Conservation (phyloP, 2,888 invertebrate species). For the Panzeria rudis region DNA sequence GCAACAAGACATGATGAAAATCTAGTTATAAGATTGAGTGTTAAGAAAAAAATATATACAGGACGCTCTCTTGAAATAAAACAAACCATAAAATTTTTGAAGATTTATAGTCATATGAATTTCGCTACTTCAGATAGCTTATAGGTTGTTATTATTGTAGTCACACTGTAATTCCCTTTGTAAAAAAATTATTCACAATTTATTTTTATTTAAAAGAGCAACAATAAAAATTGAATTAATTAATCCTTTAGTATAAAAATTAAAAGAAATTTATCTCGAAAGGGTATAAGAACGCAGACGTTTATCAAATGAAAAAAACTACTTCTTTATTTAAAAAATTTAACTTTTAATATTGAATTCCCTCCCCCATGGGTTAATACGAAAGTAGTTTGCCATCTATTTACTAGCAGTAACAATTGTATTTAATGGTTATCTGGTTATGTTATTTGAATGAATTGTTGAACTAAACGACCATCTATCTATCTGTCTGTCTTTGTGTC, state of each 20-base stretch:
- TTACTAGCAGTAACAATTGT: conserved; percentile 49
- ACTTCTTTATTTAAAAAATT: background rate
- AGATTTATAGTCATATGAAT: background rate
- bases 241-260: conserved; percentile 15
- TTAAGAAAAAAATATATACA: background rate
- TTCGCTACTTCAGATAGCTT: background rate
- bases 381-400: conserved; percentile 12
- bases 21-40: conserved; percentile 35
- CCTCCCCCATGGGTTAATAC: conserved; percentile 25
- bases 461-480: conserved; percentile 16
- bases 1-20: conserved; percentile 58
- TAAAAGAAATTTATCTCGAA: no score
- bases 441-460: conserved; percentile 54
- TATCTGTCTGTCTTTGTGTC: conserved; percentile 10
- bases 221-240: conserved; percentile 21
- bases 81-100: background rate
- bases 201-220: conserved; percentile 24
- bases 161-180: background rate
- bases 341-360: background rate
- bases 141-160: background rate
- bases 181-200: conserved; percentile 10
- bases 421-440: conserved; percentile 59
- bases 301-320: background rate
- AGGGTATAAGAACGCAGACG: background rate
- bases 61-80: background rate